Evolutionary conservation across 1,140 invertebrate genomes (phyloP), one percentile per base, ranked within the genome.

Genomic region (Drosophila sp.): DNA sequence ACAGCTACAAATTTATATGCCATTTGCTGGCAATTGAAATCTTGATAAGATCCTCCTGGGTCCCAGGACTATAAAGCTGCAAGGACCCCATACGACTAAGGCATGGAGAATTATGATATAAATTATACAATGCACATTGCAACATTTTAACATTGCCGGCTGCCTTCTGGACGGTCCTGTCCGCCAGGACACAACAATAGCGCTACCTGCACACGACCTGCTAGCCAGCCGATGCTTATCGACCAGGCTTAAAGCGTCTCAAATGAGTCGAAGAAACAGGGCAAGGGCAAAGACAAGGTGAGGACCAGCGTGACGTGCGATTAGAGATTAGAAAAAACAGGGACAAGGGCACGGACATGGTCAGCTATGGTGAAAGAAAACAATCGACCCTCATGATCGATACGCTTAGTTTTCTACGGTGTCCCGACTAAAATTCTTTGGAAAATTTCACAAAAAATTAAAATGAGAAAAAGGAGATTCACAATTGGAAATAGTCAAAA

Each of bases 121-220:
- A 87, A 83, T 86, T 86, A 76, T 83, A 86, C 83, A 87, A 82
- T 87, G 72, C 83, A 86, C 82, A 87, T 83, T 86, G 83, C 83
- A 86, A 87, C 83, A 82, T 79, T 86, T 87, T 73, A 72, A 82
- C 44, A 27, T 74, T 55, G 64, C 70, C 75, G 79, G 66, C 76
- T 78, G 82, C 62, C 71, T 32, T 55, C 72, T 76, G 60, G 60
- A 35, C 65, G 65, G 71, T 71, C 71, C 65, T 38, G 41, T 32
- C 32, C 72, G 76, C 71, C 83, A 83, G 83, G 83, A 86, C 35
- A n/a, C 10, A 38, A 38, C 83, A 87, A 86, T 86, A 64, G 82
- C 35, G 8, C 72, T 87, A 89, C 84, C 83, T 87, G 83, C 83
- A 55, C 50, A 40, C 50, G 40, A 10, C 33, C 66, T 77, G 35